Evolutionary conservation across 2,797 vertebrate species (phyloP).

Genomic region (Eospalax fontanierii): DNA sequence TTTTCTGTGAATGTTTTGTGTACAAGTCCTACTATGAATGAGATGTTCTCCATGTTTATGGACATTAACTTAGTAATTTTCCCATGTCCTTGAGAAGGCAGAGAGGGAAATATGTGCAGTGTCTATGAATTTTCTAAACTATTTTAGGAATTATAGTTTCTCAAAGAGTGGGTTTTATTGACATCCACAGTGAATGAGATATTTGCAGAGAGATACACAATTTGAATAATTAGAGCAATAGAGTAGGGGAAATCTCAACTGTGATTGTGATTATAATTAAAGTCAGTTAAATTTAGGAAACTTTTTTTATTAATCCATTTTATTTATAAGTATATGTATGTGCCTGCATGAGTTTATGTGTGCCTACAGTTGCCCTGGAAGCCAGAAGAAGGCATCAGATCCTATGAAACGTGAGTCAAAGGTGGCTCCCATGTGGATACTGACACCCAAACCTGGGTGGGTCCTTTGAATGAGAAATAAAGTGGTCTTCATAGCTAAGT

Average conservation of each 20-base stretch:
- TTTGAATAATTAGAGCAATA: not conserved
- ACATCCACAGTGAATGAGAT: not conserved
- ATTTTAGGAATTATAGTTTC: not conserved
- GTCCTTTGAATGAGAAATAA: not conserved
- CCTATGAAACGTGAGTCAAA: not conserved
- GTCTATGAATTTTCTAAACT: not conserved
- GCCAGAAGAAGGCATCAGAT: not conserved
- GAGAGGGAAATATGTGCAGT: not conserved
- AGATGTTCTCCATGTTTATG: not conserved
- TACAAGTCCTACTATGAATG: not conserved
- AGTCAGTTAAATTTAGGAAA: no score
- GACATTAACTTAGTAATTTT: constrained; percentile 3
- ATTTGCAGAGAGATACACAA: not conserved
- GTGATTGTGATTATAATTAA: not conserved
- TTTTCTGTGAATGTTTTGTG: not conserved
- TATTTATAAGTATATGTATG: no score
- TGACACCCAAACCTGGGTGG: not conserved
- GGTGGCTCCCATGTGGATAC: not conserved
- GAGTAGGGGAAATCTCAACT: no score
- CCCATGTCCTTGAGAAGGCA: not conserved
- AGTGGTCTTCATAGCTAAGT: no score
- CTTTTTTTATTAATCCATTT: no score
- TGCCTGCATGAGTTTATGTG: no score
- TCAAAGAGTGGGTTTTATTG: not conserved
- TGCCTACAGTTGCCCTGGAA: no score